phyloP scores from a whole-genome alignment of 1,140 invertebrate genomes.

The Drosophila nigromelanica region DNA sequence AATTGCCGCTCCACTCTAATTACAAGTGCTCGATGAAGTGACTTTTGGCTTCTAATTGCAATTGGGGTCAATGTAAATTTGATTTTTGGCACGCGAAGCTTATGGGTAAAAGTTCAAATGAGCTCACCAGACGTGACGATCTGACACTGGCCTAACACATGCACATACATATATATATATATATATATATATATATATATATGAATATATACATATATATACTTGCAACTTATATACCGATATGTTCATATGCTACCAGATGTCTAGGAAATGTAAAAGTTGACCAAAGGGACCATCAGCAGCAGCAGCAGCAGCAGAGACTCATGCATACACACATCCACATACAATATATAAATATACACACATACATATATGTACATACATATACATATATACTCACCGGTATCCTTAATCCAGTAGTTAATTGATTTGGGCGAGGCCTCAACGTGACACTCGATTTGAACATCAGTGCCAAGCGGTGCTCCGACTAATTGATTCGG shows the following conservation, averaged over 20 bases:
- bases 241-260: conserved; percentile 11
- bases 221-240: background rate
- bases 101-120: conserved; percentile 33
- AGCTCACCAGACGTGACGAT: conserved; percentile 44
- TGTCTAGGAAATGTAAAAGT: conserved; percentile 71
- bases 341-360: background rate
- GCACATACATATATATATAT: background rate
- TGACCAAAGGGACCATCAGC: conserved; percentile 42
- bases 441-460: conserved; percentile 94
- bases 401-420: conserved; percentile 92
- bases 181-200: background rate
- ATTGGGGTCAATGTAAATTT: conserved; percentile 35
- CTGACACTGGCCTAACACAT: conserved; percentile 68
- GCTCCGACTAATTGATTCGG: conserved; percentile 95
- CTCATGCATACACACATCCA: conserved; percentile 5
- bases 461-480: conserved; percentile 93
- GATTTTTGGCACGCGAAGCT: conserved; percentile 26
- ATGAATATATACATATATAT: background rate
- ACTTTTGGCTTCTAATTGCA: background rate
- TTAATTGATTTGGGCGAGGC: conserved; percentile 95
- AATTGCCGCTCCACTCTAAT: background rate
- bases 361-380: background rate
- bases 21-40: background rate
- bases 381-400: conserved; percentile 85
- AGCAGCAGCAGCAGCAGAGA: conserved; percentile 9